Evolutionary conservation across 2,113 vertebrate genomes (phyloP), one percentile per base, ranked within the genome.

Genomic region (Copsychus sechellarum): DNA sequence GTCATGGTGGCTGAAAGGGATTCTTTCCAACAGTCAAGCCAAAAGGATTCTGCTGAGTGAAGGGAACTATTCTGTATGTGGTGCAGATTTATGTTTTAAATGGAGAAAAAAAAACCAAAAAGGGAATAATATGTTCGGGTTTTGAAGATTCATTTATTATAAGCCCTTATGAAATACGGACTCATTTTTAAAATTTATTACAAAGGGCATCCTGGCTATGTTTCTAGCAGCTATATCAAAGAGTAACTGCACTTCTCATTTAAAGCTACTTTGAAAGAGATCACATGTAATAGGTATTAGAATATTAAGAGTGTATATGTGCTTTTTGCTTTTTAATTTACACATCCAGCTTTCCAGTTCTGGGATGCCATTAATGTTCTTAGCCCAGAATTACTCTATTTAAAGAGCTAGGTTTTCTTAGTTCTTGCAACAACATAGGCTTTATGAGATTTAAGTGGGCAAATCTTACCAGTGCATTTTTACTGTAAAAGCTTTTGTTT

Each of bases 291-390:
- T 78, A 93, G 88, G 92, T 90, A 97, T 96, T 93, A 94, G 79
- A 88, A 93, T 94, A 86, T 96, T 93, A 86, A 48, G 84, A 85
- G 53, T 72, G 61, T 95, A 72, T 91, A 61, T 79, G 53, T 95
- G 92, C 80, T 92, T 95, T 92, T 95, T 95, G 70, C 79, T 91
- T 91, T 95, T 88, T 95, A 95, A 95, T 95, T 93, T 96, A 93
- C 92, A 92, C 94, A 92, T 90, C 88, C 85, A 62, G 69, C 94
- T 96, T 96, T 88, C 88, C 61, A 61, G 40, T 95, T 84, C 64
- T 81, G 57, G 94, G 88, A 94, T 86, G 82, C 95, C 88, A 81
- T 90, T 94, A 94, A 95, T 92, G 85, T 96, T 94, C 92, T 96
- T 95, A 96, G 81, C 53, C 17, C 65, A 81, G 93, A 94, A 96